Conservation (phyloP, 2,797 vertebrate species). For the Gorsachius magnificus region DNA sequence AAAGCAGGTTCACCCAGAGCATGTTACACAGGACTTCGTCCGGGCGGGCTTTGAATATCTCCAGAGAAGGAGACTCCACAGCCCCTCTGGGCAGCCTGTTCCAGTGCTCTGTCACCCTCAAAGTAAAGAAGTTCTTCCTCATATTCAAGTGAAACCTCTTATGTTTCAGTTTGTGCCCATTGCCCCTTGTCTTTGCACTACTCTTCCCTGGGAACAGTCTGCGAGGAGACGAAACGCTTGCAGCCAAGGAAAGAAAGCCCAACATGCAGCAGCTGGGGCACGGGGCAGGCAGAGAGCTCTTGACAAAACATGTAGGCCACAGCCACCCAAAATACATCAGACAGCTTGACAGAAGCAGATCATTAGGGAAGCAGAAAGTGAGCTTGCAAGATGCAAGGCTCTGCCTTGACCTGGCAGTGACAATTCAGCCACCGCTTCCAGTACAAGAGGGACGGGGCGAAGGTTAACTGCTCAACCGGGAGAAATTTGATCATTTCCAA, state of each 20-base stretch:
- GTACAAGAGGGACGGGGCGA: neutral
- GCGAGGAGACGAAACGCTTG: neutral
- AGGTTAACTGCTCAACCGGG: accelerated
- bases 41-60: no score
- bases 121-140: no score
- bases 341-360: neutral
- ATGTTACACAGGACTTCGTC: no score
- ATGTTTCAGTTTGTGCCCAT: no score
- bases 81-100: no score
- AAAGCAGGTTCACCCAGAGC: no score
- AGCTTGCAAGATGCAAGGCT: neutral
- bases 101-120: no score
- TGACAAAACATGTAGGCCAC: neutral
- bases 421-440: neutral
- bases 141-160: no score
- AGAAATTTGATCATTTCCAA: neutral
- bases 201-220: neutral
- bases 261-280: neutral
- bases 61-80: no score
- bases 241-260: neutral
- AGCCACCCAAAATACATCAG: neutral
- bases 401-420: neutral
- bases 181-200: neutral
- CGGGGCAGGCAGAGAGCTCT: neutral
- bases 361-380: neutral